Percentiles rank a stretch among this genome's conserved stretches.
These are phyloP conservation scores for Masticophis lateralis DNA, from an alignment of 2,797 vertebrate genomes.

Conservation along the genomic window DNA sequence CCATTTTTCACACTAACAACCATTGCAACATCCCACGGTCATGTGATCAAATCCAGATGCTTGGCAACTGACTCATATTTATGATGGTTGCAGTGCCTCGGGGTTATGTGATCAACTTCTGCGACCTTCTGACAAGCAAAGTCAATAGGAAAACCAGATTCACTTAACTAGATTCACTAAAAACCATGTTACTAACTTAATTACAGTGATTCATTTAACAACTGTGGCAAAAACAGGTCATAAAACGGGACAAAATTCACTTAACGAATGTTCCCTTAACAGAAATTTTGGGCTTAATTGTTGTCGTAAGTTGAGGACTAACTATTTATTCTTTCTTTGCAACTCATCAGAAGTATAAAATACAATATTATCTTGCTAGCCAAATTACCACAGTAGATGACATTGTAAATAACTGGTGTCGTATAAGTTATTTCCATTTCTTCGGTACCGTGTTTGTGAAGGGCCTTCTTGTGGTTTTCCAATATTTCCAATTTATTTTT, in stretches of 20 bases:
- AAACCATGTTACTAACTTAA: too few relatives aligned
- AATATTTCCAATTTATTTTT: neutral
- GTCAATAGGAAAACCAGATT: neutral
- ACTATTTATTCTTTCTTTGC: neutral
- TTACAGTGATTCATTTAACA: neutral
- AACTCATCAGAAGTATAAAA: neutral
- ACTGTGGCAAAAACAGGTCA: neutral
- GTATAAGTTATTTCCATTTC: neutral
- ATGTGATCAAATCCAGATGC: neutral
- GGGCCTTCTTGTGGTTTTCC: neutral
- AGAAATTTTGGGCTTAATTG: neutral
- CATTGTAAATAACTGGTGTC: neutral
- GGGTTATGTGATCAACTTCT: neutral
- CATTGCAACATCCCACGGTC: neutral
- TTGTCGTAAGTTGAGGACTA: neutral
- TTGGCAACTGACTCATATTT: neutral
- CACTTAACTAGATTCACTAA: neutral
- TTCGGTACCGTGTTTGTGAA: neutral
- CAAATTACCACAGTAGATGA: neutral
- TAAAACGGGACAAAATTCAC: neutral
- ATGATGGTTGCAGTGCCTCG: neutral
- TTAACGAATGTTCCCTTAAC: neutral
- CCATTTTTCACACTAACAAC: neutral
- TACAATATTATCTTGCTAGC: neutral
- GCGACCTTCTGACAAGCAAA: neutral